Percentiles rank a stretch among this genome's conserved stretches.
Evolutionary conservation across 2,888 invertebrate species (phyloP).

Genomic region (Campaea margaritaria): DNA sequence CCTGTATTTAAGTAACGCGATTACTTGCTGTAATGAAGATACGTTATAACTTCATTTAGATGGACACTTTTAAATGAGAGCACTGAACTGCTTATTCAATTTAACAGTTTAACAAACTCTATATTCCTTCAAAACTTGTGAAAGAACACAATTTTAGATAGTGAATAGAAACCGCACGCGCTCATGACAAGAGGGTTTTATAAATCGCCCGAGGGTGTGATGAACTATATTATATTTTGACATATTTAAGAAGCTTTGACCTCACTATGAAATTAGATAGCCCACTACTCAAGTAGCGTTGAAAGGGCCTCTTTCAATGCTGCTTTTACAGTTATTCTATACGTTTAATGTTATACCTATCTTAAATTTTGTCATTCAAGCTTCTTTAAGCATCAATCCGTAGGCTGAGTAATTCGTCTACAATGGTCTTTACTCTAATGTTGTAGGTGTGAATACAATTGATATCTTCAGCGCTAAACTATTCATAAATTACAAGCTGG

Average conservation of each 20-base stretch:
- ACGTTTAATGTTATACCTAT: no score
- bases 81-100: conserved; percentile 24
- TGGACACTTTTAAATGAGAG: conserved; percentile 36
- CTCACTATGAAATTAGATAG: no score
- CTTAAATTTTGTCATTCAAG: background rate
- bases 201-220: no score
- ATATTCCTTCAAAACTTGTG: background rate
- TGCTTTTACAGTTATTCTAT: no score
- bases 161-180: no score
- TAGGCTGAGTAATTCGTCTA: conserved; percentile 16
- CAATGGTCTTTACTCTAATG: conserved; percentile 22
- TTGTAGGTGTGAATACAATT: conserved; percentile 31
- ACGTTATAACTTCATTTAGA: conserved; percentile 36
- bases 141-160: no score
- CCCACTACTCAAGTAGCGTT: no score
- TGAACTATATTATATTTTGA: no score
- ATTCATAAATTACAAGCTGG: conserved; percentile 32
- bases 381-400: conserved; percentile 1
- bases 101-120: background rate
- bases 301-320: no score
- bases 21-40: conserved; percentile 41
- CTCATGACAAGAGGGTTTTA: no score
- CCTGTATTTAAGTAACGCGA: conserved; percentile 62
- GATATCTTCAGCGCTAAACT: conserved; percentile 29
- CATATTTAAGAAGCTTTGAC: no score